A percentile compares a stretch with the other conserved stretches of the same genome.
Evolutionary conservation across 92 coral and sea anemone genomes (phyloP).

Genomic region (Phymanthus crucifer): DNA sequence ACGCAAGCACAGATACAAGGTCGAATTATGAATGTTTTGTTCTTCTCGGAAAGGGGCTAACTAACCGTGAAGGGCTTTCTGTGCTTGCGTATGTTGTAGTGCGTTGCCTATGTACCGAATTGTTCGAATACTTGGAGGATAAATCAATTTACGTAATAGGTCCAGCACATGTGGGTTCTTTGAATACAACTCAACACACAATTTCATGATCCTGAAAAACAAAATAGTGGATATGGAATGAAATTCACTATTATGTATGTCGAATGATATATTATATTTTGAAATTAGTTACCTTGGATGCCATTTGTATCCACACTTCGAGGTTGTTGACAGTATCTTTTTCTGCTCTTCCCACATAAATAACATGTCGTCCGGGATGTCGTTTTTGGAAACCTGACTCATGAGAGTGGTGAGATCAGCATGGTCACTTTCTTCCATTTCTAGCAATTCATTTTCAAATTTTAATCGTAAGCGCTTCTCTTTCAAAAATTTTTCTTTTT

Average conservation of each 20-base stretch:
- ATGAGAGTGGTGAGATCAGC: neutral
- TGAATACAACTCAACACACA: neutral
- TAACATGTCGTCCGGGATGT: conserved; percentile 11
- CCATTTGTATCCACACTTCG: conserved; percentile 2
- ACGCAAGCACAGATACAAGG: too few species aligned
- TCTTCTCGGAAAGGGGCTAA: too few species aligned
- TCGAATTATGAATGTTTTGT: too few species aligned
- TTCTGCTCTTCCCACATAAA: conserved; percentile 17
- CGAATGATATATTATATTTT: neutral
- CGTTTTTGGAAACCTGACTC: neutral
- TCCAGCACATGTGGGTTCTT: too few species aligned
- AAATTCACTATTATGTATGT: neutral
- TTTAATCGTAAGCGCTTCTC: neutral
- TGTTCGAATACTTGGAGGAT: too few species aligned
- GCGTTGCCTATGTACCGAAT: too few species aligned
- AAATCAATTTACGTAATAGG: too few species aligned
- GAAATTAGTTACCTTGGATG: conserved; percentile 12
- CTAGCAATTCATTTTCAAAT: neutral
- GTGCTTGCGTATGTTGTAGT: too few species aligned
- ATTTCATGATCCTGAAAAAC: neutral
- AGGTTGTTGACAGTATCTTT: neutral
- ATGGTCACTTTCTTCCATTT: conserved; percentile 1
- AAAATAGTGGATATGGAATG: neutral
- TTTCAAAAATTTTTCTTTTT: neutral
- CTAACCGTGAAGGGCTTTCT: too few species aligned